Conservation (phyloP, 2,888 invertebrate genomes). For the Ischnus inquisitorius region DNA sequence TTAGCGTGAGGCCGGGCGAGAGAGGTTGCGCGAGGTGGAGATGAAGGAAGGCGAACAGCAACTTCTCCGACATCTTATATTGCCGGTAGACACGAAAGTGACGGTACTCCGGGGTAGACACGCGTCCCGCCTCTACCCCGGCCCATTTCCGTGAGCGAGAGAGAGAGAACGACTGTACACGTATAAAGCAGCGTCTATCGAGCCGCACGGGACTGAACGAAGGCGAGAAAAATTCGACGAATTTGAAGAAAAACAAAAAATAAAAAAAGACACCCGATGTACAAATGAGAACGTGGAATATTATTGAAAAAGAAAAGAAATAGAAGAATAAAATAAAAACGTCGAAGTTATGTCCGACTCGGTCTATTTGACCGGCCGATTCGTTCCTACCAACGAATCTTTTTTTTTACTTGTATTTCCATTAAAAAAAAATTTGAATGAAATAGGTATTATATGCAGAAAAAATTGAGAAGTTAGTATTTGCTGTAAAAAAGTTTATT, state of each 20-base stretch:
- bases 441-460: no score
- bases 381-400: no score
- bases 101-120: conserved; percentile 66
- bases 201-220: no score
- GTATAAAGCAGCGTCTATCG: no score
- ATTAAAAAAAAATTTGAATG: no score
- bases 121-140: conserved; percentile 49
- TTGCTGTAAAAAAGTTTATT: no score
- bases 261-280: conserved; percentile 8
- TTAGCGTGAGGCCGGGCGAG: conserved; percentile 66
- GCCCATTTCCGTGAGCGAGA: conserved; percentile 29
- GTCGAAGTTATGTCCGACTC: background rate
- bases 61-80: conserved; percentile 67
- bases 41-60: conserved; percentile 37
- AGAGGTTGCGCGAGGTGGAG: conserved; percentile 40
- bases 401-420: background rate
- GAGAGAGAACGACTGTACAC: background rate
- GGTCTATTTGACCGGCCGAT: no score
- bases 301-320: background rate
- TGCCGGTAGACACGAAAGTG: conserved; percentile 70
- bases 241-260: background rate
- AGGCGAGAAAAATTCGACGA: background rate
- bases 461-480: no score
- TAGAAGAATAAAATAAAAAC: conserved; percentile 5
- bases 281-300: conserved; percentile 7